Evolutionary conservation across 1,140 invertebrate genomes (phyloP).

Genomic region (Sipha flava): DNA sequence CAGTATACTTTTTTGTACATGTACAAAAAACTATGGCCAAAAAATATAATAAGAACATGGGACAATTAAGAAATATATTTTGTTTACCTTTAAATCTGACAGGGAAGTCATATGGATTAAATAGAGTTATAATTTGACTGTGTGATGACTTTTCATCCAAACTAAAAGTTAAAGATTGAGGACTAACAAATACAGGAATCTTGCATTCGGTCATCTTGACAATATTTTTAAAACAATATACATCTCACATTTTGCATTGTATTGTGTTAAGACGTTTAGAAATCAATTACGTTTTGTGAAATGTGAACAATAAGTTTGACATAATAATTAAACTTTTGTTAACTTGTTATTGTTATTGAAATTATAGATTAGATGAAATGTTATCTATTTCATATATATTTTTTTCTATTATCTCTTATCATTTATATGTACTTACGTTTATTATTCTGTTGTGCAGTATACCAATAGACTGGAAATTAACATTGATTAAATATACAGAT

Average conservation of each 20-base stretch:
- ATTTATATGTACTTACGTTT: too few species aligned
- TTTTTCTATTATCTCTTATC: too few species aligned
- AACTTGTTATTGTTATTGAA: too few species aligned
- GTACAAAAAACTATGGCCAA: conserved; percentile 63
- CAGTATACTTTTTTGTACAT: conserved; percentile 69
- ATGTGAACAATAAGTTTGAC: too few species aligned
- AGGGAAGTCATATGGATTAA: conserved; percentile 80
- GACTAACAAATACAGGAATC: conserved; percentile 75
- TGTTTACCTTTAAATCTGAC: conserved; percentile 74
- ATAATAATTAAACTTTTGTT: too few species aligned
- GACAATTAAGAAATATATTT: neutral
- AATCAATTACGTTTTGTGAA: too few species aligned
- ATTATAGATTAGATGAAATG: too few species aligned
- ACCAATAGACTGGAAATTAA: too few species aligned
- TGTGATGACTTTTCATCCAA: conserved; percentile 63
- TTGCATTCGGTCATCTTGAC: conserved; percentile 40
- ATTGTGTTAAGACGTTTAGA: too few species aligned
- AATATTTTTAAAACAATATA: neutral
- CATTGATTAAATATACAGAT: too few species aligned
- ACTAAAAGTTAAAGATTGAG: conserved; percentile 67
- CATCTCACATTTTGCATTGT: neutral
- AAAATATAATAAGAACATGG: conserved; percentile 8
- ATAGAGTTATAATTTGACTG: conserved; percentile 75
- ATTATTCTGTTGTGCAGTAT: too few species aligned
- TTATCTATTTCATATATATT: too few species aligned